These are phyloP conservation scores for Amphiduros pacificus DNA, from an alignment of 2,888 invertebrate genomes.

Conservation along the genomic window DNA sequence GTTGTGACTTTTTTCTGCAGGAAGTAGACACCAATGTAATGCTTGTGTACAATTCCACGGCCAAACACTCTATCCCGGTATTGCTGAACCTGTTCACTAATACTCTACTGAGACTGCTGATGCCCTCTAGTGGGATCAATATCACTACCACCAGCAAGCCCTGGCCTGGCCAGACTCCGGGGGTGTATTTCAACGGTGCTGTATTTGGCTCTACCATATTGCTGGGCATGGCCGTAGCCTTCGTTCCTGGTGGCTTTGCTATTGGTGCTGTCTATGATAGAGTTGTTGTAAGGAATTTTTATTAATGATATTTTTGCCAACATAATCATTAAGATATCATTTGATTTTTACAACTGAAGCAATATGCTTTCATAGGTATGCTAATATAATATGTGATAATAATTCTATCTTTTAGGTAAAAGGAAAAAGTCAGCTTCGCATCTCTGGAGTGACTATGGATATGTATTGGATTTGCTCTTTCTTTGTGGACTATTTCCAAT, in stretches of 20 bases:
- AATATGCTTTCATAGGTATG: too few relatives aligned
- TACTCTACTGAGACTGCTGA: constrained; percentile 31
- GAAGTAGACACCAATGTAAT: constrained; percentile 7
- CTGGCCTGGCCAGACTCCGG: constrained; percentile 16
- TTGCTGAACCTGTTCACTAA: constrained; percentile 40
- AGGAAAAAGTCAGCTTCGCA: constrained; percentile 79
- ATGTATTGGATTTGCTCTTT: constrained; percentile 47
- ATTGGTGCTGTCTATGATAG: constrained; percentile 82
- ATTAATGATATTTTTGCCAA: too few relatives aligned
- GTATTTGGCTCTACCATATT: constrained; percentile 75
- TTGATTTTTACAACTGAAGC: too few relatives aligned
- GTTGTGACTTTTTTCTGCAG: too few relatives aligned
- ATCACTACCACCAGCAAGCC: constrained; percentile 13
- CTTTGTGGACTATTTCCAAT: constrained; percentile 37
- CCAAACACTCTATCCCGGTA: constrained; percentile 77
- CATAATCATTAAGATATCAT: too few relatives aligned
- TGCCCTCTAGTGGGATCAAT: background rate
- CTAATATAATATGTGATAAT: too few relatives aligned
- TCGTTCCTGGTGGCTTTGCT: constrained; percentile 76
- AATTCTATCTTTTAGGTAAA: constrained; percentile 68
- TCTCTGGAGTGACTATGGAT: constrained; percentile 69
- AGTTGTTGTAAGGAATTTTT: too few relatives aligned
- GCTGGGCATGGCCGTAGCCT: constrained; percentile 79
- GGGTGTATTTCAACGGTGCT: constrained; percentile 67
- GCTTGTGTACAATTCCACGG: constrained; percentile 70